Evolutionary conservation across 2,888 invertebrate genomes (phyloP).

Genomic region (Dascillus cervinus): DNA sequence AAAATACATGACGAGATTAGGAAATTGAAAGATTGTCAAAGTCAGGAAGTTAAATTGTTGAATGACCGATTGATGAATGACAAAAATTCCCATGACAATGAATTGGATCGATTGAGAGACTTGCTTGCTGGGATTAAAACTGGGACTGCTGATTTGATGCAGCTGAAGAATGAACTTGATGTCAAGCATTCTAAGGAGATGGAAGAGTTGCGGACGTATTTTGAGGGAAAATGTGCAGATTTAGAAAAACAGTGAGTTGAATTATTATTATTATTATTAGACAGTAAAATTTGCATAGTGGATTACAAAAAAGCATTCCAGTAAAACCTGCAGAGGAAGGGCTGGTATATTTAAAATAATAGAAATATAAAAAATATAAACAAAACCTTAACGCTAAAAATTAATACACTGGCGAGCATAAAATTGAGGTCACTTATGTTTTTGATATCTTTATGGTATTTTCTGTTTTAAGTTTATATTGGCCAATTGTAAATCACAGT

Average conservation of each 20-base stretch:
- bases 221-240: slow-evolving; percentile 72
- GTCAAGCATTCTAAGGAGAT: slow-evolving; percentile 65
- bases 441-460: slow-evolving; percentile 3
- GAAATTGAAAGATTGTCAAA: slow-evolving; percentile 19
- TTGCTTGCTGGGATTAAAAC: slow-evolving; percentile 51
- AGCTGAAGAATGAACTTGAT: slow-evolving; percentile 53
- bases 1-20: slow-evolving; percentile 21
- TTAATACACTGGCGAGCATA: slow-evolving; percentile 1
- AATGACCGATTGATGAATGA: slow-evolving; percentile 49
- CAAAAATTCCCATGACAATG: slow-evolving; percentile 48
- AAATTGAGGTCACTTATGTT: slow-evolving; percentile 2
- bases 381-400: too few species aligned
- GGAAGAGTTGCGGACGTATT: slow-evolving; percentile 71
- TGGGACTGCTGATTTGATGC: slow-evolving; percentile 49
- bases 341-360: too few species aligned
- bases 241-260: slow-evolving; percentile 69
- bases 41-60: slow-evolving; percentile 25
- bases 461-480: not conserved
- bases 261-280: too few species aligned
- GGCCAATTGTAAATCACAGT: slow-evolving; percentile 2
- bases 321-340: too few species aligned
- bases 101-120: slow-evolving; percentile 49
- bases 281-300: too few species aligned
- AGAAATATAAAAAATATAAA: too few species aligned
- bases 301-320: too few species aligned